Evolutionary conservation across 2,797 vertebrate genomes (phyloP).

Genomic region (Sternotherus odoratus): DNA sequence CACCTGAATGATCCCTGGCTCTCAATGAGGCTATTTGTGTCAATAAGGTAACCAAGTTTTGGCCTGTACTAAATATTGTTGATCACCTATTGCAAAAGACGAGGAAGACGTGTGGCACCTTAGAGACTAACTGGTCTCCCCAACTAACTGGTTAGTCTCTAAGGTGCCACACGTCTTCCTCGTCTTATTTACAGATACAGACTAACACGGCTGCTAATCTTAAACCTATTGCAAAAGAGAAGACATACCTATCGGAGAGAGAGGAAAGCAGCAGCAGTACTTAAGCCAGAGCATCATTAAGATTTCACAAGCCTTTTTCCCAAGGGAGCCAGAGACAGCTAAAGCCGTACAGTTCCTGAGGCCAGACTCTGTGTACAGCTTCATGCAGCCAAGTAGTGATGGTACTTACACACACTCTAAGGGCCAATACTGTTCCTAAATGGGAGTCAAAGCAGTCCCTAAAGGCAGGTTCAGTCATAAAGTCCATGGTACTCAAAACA

Average conservation of each 20-base stretch:
- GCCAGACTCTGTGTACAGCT: conserved; percentile 38
- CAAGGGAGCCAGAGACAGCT: conserved; percentile 54
- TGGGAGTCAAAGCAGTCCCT: conserved; percentile 8
- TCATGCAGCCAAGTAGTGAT: conserved; percentile 53
- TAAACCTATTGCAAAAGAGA: conserved; percentile 43
- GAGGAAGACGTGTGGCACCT: too few relatives aligned
- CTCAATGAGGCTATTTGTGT: conserved; percentile 50
- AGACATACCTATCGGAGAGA: conserved; percentile 57
- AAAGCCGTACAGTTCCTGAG: conserved; percentile 56
- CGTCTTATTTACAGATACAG: too few relatives aligned
- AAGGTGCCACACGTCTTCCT: too few relatives aligned
- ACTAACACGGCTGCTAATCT: too few relatives aligned
- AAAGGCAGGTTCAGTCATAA: neutral
- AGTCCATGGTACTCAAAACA: neutral
- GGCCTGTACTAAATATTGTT: conserved; percentile 49
- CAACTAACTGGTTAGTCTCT: too few relatives aligned
- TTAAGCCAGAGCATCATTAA: conserved; percentile 66
- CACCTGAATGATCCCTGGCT: conserved; percentile 27
- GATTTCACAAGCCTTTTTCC: conserved; percentile 69
- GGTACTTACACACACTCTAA: conserved; percentile 42
- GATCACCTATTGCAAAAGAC: conserved; percentile 39
- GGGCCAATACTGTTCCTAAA: conserved; percentile 22
- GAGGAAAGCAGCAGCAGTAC: conserved; percentile 51
- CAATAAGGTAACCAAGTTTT: conserved; percentile 65
- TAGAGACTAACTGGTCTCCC: too few relatives aligned